A percentile compares a stretch with the other conserved stretches of the same genome.
Evolutionary conservation across 2,888 invertebrate genomes (phyloP).

Genomic region (Palloptera scutellata): DNA sequence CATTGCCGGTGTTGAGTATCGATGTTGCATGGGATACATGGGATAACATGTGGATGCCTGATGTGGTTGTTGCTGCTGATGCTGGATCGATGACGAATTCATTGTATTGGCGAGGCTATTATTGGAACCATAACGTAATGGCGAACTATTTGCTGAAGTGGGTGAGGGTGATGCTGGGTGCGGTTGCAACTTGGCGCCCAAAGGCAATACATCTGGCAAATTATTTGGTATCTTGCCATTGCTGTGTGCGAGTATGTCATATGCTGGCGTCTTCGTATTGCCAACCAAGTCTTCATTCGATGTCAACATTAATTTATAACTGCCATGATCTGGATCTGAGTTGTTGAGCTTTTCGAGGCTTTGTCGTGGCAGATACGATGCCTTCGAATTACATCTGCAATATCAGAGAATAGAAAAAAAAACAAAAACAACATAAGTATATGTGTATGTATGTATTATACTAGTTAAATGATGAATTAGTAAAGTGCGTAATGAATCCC

Average conservation of each 20-base stretch:
- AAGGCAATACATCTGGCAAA: slow-evolving; percentile 68
- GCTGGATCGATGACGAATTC: slow-evolving; percentile 38
- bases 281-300: slow-evolving; percentile 68
- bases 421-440: slow-evolving; percentile 9
- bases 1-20: slow-evolving; percentile 57
- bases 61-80: slow-evolving; percentile 34
- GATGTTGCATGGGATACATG: slow-evolving; percentile 46
- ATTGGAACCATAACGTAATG: slow-evolving; percentile 59
- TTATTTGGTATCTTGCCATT: slow-evolving; percentile 62
- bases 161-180: slow-evolving; percentile 50
- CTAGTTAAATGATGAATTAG: neutral
- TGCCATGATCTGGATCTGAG: slow-evolving; percentile 75
- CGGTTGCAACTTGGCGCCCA: slow-evolving; percentile 66
- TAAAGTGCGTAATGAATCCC: neutral
- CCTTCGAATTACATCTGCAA: slow-evolving; percentile 80
- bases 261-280: slow-evolving; percentile 46
- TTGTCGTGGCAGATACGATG: slow-evolving; percentile 76
- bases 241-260: slow-evolving; percentile 45
- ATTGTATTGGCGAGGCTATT: slow-evolving; percentile 52
- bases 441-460: slow-evolving; percentile 3
- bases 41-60: slow-evolving; percentile 43
- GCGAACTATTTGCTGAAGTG: slow-evolving; percentile 46
- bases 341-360: slow-evolving; percentile 72
- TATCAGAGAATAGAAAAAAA: slow-evolving; percentile 13
- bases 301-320: slow-evolving; percentile 78